Evolutionary conservation across 2,113 vertebrate genomes (phyloP).

Genomic region (Gnathonemus echidnorhynchus): DNA sequence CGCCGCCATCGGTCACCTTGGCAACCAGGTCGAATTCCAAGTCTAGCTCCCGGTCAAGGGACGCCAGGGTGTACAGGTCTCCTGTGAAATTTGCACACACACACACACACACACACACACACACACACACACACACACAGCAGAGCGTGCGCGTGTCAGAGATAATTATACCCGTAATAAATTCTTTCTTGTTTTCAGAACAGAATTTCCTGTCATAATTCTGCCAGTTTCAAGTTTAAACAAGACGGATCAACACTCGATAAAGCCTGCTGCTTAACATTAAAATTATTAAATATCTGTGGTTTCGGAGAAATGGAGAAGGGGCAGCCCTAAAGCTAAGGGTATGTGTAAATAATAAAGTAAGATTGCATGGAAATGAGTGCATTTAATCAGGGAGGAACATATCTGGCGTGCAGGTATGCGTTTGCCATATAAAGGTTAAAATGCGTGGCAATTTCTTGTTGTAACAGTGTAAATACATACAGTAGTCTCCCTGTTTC

Average conservation of each 20-base stretch:
- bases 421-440: background rate
- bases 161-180: background rate
- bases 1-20: constrained; percentile 87
- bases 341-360: background rate
- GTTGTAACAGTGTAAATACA: background rate
- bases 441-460: background rate
- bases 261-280: background rate
- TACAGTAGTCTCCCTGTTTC: background rate
- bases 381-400: background rate
- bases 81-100: constrained; percentile 52
- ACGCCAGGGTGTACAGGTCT: constrained; percentile 71
- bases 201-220: background rate
- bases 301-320: background rate
- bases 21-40: constrained; percentile 67
- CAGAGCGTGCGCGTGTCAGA: background rate
- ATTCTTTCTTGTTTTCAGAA: background rate
- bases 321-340: background rate
- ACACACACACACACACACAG: constrained; percentile 8
- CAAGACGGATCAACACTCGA: background rate
- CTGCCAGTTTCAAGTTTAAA: constrained; percentile 15
- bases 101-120: too few relatives aligned
- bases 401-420: background rate
- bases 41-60: constrained; percentile 76
- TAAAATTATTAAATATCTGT: background rate
- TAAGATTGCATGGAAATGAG: background rate